Percentiles rank a stretch among this genome's conserved stretches.
Evolutionary conservation across 2,888 invertebrate genomes (phyloP).

Genomic region (Glyphotaelius pellucidus): DNA sequence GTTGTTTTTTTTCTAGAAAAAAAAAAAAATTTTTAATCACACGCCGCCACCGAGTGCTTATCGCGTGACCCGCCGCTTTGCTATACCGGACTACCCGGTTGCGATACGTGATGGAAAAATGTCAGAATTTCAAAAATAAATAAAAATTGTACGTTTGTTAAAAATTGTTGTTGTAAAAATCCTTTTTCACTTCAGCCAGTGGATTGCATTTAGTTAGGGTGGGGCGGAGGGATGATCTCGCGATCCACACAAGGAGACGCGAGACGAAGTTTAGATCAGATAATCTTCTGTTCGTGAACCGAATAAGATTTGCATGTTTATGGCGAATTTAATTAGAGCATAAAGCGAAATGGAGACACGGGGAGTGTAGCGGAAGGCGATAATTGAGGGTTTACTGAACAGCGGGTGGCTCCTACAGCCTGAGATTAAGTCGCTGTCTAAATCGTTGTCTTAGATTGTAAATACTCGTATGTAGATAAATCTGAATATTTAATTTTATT

Average conservation of each 20-base stretch:
- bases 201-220: background rate
- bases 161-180: too few species aligned
- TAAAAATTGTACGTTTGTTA: too few species aligned
- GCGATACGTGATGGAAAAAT: too few species aligned
- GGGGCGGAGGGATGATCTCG: constrained; percentile 38
- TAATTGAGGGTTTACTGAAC: constrained; percentile 40
- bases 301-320: constrained; percentile 65
- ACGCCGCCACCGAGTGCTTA: too few species aligned
- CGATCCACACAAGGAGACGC: constrained; percentile 53
- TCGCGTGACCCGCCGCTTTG: too few species aligned
- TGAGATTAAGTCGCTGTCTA: background rate
- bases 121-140: too few species aligned
- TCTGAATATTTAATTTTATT: background rate
- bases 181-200: background rate
- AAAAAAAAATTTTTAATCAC: too few species aligned
- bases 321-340: constrained; percentile 62
- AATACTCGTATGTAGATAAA: background rate
- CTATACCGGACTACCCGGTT: too few species aligned
- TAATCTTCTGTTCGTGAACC: constrained; percentile 40
- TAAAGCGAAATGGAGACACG: constrained; percentile 33
- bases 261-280: constrained; percentile 62
- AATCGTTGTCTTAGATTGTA: constrained; percentile 2
- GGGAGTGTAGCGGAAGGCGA: constrained; percentile 43
- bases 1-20: too few species aligned
- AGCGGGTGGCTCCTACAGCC: background rate